Evolutionary conservation across 2,888 invertebrate genomes (phyloP), one percentile per base, ranked within the genome.

Genomic region (Brenthis ino): DNA sequence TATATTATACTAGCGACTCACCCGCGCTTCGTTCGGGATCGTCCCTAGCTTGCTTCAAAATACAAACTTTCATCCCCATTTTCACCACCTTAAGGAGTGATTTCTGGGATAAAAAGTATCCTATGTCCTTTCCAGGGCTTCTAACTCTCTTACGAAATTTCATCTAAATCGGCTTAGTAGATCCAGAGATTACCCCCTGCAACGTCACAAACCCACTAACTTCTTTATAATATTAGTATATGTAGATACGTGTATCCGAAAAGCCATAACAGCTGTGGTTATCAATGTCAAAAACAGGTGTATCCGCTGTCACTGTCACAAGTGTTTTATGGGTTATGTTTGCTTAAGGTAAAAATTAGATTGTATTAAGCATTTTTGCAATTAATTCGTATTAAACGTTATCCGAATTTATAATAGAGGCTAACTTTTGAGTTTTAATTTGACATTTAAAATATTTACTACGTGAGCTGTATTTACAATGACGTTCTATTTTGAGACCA

Each of bases 401-500:
- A 53, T 43, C 20, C 2, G 33, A 20, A 54, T 63, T 63, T 13
- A 11, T 16, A 11, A 20, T 43, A 63, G 14, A 54, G 24, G 8
- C 43, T 20, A 14, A 43, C 24, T 43, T 14, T 37, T 63, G 14
- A 24, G 13, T 48, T 55, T 33, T 24, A 51, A 12, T 58, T 53
- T 55, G 14, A 28, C 24, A 67, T 43, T 63, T 16, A 37, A 57
- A 54, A 65, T 24, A 12, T 14, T 50, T 51, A 20, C 48, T 47
- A 20, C 24, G 60, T 60, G 28, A 28, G 0, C 0, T 14, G 58
- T 56, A 57, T 50, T 63, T 54, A 71, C 73, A 75, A 77, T 77
- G 74, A 80, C 75, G 77, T 79, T 91, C 92, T 92, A 92, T 92
- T 92, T 92, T 88, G 77, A 84, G 86, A 84, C 75, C 76, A 73